These are phyloP conservation scores for Yponomeuta plumbellus DNA, from an alignment of 2,888 invertebrate genomes.

Conservation along the genomic window DNA sequence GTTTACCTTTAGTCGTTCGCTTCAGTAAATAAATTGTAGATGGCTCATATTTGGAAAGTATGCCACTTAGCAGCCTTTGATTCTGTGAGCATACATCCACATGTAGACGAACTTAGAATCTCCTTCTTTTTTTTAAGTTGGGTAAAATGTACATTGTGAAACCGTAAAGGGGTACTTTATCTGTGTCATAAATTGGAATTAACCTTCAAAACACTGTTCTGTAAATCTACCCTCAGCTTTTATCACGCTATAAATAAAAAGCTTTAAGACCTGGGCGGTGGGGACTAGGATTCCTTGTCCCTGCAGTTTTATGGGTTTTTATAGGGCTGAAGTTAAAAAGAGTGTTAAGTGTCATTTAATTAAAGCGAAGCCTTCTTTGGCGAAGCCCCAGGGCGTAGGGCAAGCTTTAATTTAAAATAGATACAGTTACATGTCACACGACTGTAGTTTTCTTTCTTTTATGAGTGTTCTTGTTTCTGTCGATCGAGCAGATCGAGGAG, in stretches of 20 bases:
- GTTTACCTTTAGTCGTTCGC: no score
- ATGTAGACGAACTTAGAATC: no score
- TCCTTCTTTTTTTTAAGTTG: no score
- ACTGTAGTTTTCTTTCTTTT: no score
- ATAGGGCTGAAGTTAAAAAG: constrained; percentile 28
- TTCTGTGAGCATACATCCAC: no score
- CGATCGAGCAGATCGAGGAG: no score
- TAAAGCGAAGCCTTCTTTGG: constrained; percentile 53
- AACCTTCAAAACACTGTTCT: not conserved
- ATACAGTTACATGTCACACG: not conserved
- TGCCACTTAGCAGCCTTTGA: no score
- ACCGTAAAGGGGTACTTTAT: not conserved
- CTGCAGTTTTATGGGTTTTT: constrained; percentile 7
- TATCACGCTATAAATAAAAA: not conserved
- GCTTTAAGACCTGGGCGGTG: not conserved
- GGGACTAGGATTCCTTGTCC: not conserved
- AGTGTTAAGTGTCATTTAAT: constrained; percentile 59
- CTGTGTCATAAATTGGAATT: not conserved
- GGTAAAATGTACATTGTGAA: not conserved
- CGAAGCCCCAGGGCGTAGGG: constrained; percentile 3
- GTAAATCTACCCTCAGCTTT: not conserved
- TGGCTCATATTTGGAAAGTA: no score
- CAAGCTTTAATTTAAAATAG: not conserved
- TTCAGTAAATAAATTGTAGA: no score
- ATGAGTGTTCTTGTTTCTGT: no score